Evolutionary conservation across 2,113 vertebrate species (phyloP).

Genomic region (Oreochromis niloticus): DNA sequence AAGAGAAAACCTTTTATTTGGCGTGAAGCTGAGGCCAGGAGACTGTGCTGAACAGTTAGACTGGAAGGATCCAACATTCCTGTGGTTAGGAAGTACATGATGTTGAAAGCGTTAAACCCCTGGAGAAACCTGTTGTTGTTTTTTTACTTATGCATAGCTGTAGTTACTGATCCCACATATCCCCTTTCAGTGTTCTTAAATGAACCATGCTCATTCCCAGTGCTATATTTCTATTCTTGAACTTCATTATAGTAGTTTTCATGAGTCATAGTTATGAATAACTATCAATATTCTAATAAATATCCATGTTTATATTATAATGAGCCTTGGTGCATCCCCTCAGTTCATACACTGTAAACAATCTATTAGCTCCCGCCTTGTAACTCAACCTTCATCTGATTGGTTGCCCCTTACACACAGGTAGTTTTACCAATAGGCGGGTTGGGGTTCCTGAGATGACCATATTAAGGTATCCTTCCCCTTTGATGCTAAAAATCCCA

Average conservation of each 20-base stretch:
- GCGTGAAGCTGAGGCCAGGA: accelerated
- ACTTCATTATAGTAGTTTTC: background rate
- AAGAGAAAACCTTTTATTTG: background rate
- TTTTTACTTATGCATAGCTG: background rate
- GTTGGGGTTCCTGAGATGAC: background rate
- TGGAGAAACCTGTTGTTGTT: accelerated
- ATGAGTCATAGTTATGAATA: background rate
- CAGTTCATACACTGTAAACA: background rate
- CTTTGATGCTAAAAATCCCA: background rate
- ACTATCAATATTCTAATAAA: background rate
- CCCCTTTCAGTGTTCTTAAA: background rate
- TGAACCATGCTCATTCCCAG: background rate
- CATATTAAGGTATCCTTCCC: background rate
- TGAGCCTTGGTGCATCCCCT: background rate
- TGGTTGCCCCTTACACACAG: background rate
- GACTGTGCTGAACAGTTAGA: background rate
- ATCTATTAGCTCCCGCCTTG: background rate
- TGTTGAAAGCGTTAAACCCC: background rate
- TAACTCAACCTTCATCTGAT: background rate
- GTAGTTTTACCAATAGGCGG: background rate
- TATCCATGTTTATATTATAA: background rate
- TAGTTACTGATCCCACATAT: background rate
- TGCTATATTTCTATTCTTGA: background rate
- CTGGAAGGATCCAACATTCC: background rate
- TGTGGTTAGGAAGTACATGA: background rate